Evolutionary conservation across 2,113 vertebrate genomes (phyloP).

Genomic region (Phylloscopus whistleri): DNA sequence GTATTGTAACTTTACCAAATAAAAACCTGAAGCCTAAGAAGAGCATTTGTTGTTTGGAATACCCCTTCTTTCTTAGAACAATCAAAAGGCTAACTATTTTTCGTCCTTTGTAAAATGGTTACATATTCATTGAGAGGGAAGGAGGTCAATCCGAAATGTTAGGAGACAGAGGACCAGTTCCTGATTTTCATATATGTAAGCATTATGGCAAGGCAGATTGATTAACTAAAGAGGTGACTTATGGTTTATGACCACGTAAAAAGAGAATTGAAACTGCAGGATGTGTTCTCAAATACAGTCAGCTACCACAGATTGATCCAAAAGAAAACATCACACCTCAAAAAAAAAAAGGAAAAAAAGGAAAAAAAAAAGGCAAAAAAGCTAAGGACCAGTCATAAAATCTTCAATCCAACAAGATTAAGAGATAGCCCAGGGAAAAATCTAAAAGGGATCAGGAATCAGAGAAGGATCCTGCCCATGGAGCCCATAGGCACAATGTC

Average conservation of each 20-base stretch:
- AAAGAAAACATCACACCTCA: neutral
- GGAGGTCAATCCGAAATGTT: neutral
- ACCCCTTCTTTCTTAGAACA: neutral
- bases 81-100: neutral
- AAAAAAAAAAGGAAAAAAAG: neutral
- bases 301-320: neutral
- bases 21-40: neutral
- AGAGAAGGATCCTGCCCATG: neutral
- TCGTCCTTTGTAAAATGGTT: neutral
- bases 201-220: neutral
- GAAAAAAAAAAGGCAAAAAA: neutral
- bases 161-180: neutral
- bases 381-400: neutral
- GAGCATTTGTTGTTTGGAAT: neutral
- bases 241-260: neutral
- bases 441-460: neutral
- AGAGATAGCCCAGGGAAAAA: neutral
- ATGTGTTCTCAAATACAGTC: neutral
- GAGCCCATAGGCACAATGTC: neutral
- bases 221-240: neutral
- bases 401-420: neutral
- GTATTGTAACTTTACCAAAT: neutral
- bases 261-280: neutral
- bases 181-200: neutral
- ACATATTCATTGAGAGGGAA: neutral